These are phyloP conservation scores for Heliconius himera DNA, from an alignment of 1,140 invertebrate species.

Conservation along the genomic window DNA sequence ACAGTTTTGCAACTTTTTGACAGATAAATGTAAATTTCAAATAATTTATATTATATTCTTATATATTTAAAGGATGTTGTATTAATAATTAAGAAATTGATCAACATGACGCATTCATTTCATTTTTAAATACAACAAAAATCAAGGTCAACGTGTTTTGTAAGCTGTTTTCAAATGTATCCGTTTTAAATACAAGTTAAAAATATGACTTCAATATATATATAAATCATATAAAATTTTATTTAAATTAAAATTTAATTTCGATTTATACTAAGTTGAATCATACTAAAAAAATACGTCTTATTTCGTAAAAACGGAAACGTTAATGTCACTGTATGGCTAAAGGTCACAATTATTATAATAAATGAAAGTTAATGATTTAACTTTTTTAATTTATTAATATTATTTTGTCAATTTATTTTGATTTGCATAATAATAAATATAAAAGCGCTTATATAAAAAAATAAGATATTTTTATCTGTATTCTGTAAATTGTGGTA, in stretches of 20 bases:
- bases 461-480: background rate
- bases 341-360: no score
- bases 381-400: background rate
- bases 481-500: conserved; percentile 44
- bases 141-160: background rate
- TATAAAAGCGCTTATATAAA: background rate
- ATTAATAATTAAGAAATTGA: background rate
- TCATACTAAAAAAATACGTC: background rate
- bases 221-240: background rate
- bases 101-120: background rate
- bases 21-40: background rate
- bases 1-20: background rate
- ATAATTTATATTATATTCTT: background rate
- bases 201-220: background rate
- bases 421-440: conserved; percentile 1
- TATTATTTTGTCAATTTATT: background rate
- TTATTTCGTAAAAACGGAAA: background rate
- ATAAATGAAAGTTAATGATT: no score
- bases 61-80: background rate
- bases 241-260: background rate
- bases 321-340: background rate
- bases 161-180: background rate
- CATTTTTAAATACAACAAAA: background rate
- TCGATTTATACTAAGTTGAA: background rate
- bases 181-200: background rate